These are phyloP conservation scores for Apeira syringaria DNA, from an alignment of 2,888 invertebrate species.

Conservation along the genomic window DNA sequence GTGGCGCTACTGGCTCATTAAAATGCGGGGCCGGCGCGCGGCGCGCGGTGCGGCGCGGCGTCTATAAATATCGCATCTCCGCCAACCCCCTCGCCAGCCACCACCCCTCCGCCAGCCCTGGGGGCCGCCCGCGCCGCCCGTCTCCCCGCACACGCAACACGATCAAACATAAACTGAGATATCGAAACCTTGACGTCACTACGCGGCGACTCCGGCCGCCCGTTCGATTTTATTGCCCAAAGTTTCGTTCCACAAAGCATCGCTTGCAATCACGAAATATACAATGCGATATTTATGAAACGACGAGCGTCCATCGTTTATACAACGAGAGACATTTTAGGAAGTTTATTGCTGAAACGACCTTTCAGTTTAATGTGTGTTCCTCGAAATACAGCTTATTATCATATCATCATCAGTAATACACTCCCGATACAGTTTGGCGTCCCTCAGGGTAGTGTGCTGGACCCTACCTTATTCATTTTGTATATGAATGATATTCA, in stretches of 20 bases:
- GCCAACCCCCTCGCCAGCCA: slow-evolving; percentile 49
- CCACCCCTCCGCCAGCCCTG: slow-evolving; percentile 50
- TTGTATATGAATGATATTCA: too few species aligned
- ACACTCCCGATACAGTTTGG: too few species aligned
- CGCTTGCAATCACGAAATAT: slow-evolving; percentile 31
- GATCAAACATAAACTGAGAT: slow-evolving; percentile 55
- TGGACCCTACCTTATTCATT: too few species aligned
- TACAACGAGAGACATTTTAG: slow-evolving; percentile 7
- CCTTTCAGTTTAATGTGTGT: slow-evolving; percentile 1
- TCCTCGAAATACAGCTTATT: neutral
- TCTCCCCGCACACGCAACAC: slow-evolving; percentile 41
- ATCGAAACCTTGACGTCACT: slow-evolving; percentile 52
- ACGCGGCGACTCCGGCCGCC: slow-evolving; percentile 42
- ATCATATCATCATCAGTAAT: slow-evolving; percentile 4
- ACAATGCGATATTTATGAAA: too few species aligned
- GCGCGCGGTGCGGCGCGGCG: too few species aligned
- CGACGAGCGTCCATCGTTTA: slow-evolving; percentile 16
- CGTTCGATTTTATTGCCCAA: slow-evolving; percentile 44
- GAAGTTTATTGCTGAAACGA: slow-evolving; percentile 7
- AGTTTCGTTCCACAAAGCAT: slow-evolving; percentile 33
- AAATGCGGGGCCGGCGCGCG: slow-evolving; percentile 75
- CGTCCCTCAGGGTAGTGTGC: too few species aligned
- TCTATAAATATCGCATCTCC: slow-evolving; percentile 69
- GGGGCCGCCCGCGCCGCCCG: slow-evolving; percentile 47
- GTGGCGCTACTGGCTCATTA: slow-evolving; percentile 77